A percentile compares a stretch with the other conserved stretches of the same genome.
Conservation (phyloP, 2,113 vertebrate genomes). For the Falco punctatus region DNA sequence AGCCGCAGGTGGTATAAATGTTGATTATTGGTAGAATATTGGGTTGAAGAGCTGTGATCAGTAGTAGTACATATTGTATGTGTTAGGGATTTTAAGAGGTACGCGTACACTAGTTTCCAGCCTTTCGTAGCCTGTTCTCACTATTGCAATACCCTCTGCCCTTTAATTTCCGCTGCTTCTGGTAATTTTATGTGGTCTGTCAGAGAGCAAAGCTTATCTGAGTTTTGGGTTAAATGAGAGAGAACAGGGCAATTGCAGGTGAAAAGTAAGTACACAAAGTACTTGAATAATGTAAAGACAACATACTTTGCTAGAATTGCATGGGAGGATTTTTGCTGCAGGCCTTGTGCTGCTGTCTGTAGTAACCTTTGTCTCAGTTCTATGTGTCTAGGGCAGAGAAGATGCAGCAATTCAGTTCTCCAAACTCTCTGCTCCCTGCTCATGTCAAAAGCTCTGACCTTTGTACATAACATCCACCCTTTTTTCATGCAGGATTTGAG, state of each 20-base stretch:
- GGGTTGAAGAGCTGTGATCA: neutral
- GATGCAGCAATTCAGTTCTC: neutral
- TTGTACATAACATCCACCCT: neutral
- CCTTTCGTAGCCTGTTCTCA: neutral
- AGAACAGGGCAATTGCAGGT: neutral
- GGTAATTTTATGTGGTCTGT: neutral
- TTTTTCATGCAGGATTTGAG: neutral
- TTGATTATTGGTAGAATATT: neutral
- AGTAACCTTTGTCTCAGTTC: neutral
- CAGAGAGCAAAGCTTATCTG: neutral
- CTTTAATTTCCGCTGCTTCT: neutral
- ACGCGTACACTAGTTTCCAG: neutral
- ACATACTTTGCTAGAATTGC: neutral
- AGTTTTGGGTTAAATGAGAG: neutral
- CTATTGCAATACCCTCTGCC: neutral
- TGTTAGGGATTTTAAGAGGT: neutral
- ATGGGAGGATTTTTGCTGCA: neutral
- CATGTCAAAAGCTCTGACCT: constrained; percentile 13
- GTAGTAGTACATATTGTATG: neutral
- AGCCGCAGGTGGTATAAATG: neutral
- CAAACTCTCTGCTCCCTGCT: neutral
- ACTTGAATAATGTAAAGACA: neutral
- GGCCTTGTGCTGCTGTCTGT: neutral
- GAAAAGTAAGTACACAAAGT: neutral
- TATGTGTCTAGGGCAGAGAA: neutral